Conservation (phyloP, 2,113 vertebrate genomes). For the Vulpes ferrilata region DNA sequence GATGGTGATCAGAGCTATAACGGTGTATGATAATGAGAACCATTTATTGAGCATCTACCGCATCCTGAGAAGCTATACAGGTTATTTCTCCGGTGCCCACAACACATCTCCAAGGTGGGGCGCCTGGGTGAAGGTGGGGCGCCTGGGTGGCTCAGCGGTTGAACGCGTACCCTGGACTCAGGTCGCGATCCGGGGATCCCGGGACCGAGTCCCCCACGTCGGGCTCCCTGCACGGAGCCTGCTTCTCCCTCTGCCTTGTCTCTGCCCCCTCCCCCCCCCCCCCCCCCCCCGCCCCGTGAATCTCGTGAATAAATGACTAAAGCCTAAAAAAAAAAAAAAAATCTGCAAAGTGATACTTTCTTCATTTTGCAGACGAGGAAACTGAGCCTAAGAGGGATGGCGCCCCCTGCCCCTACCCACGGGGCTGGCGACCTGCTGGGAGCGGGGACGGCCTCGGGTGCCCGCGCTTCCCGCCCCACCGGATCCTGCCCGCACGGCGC, state of each 20-base stretch:
- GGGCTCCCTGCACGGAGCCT: too few species aligned
- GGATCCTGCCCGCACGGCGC: neutral
- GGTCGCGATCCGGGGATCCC: too few species aligned
- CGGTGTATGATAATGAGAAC: neutral
- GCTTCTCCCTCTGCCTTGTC: too few species aligned
- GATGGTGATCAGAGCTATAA: neutral
- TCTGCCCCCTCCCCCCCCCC: too few species aligned
- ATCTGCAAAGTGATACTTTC: neutral
- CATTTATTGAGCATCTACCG: neutral
- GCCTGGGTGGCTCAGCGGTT: too few species aligned
- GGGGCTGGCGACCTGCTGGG: neutral
- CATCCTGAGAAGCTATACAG: neutral
- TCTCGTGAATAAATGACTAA: too few species aligned
- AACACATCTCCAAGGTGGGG: neutral
- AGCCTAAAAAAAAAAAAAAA: too few species aligned
- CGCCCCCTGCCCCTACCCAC: neutral
- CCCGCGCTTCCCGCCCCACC: neutral
- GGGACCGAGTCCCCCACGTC: too few species aligned
- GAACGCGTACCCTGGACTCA: too few species aligned
- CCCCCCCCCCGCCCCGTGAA: too few species aligned
- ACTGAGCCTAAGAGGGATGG: neutral
- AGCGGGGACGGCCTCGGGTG: rapidly evolving
- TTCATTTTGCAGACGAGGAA: constrained; percentile 14
- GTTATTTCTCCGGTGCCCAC: neutral
- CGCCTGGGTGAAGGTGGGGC: too few species aligned